Percentiles rank a stretch among this genome's conserved stretches.
Conservation (phyloP, 2,113 vertebrate species). For the Laterallus jamaicensis region DNA sequence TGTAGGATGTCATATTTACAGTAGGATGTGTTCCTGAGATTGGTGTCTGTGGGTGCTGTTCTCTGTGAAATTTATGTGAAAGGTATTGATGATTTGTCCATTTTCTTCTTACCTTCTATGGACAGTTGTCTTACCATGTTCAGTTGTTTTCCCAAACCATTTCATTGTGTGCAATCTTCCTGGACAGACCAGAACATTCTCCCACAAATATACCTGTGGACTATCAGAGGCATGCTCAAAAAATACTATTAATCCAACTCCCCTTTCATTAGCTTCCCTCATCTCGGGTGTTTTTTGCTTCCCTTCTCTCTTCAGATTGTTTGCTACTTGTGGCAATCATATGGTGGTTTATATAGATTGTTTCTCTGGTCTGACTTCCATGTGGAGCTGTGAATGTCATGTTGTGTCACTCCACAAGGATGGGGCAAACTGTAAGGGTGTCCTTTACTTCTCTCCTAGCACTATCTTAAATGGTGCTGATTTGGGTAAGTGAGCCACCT, state of each 20-base stretch:
- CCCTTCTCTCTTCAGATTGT: background rate
- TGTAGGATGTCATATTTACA: conserved; percentile 24
- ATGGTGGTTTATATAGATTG: background rate
- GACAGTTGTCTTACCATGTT: background rate
- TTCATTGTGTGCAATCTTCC: background rate
- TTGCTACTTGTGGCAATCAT: background rate
- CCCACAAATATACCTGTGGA: background rate
- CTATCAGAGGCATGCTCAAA: background rate
- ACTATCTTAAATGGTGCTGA: background rate
- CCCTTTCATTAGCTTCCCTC: background rate
- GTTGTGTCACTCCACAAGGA: background rate
- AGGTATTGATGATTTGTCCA: background rate
- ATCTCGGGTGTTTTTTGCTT: background rate
- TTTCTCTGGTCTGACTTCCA: background rate
- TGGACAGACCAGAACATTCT: background rate
- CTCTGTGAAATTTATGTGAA: conserved; percentile 22
- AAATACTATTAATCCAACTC: background rate
- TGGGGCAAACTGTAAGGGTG: background rate
- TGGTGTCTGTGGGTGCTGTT: background rate
- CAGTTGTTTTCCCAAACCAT: fast-evolving
- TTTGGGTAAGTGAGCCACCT: background rate
- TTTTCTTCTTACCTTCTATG: background rate
- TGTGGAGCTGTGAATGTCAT: background rate
- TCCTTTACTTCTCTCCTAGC: background rate
- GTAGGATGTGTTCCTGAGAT: conserved; percentile 20